A percentile compares a stretch with the other conserved stretches of the same genome.
Conservation (phyloP, 2,888 invertebrate genomes). For the Ophion obscuratus region DNA sequence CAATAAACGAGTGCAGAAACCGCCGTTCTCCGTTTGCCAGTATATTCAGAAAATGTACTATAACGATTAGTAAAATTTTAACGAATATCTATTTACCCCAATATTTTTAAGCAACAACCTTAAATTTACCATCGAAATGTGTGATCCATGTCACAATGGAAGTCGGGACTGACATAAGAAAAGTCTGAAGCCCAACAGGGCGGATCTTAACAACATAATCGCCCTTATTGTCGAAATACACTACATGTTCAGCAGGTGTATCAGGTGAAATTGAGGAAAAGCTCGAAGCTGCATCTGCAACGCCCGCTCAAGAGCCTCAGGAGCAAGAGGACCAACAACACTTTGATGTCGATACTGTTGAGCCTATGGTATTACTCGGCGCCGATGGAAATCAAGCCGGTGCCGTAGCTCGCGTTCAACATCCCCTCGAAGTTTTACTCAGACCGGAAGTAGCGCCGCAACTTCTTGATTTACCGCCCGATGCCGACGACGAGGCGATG, state of each 20-base stretch:
- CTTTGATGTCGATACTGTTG: conserved; percentile 87
- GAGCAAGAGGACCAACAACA: conserved; percentile 86
- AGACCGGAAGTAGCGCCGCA: conserved; percentile 89
- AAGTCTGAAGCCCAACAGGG: too few species aligned
- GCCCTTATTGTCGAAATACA: background rate
- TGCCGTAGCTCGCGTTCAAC: conserved; percentile 73
- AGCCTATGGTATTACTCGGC: conserved; percentile 87
- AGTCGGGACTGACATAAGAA: too few species aligned
- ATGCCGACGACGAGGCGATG: conserved; percentile 98
- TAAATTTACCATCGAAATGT: background rate
- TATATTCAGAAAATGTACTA: too few species aligned
- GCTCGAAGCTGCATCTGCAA: conserved; percentile 73
- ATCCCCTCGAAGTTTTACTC: conserved; percentile 84
- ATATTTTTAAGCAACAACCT: too few species aligned
- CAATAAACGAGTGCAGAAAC: too few species aligned
- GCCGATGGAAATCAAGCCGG: conserved; percentile 83
- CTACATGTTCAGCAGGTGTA: conserved; percentile 62
- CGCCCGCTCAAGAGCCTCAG: conserved; percentile 82
- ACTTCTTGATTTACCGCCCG: conserved; percentile 94
- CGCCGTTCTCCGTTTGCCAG: too few species aligned
- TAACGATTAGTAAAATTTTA: too few species aligned
- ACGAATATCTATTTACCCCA: too few species aligned
- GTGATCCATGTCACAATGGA: too few species aligned
- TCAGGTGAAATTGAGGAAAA: conserved; percentile 81
- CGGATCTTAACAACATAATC: too few species aligned